Base-by-base conservation (phyloP, 2,888 invertebrate species). In the Lapara coniferarum region DNA sequence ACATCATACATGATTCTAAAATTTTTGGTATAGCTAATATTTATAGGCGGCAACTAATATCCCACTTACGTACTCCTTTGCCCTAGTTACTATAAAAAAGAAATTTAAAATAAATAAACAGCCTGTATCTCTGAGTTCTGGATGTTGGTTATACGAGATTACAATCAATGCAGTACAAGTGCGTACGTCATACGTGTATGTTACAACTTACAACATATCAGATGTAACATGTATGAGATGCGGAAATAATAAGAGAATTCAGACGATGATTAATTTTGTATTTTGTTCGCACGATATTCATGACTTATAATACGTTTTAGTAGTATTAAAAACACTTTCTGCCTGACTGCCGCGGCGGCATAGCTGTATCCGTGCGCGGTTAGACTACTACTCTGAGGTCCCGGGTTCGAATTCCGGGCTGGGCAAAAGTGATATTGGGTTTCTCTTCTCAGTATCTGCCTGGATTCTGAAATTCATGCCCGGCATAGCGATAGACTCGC, bases 181-280 rank as follows among this genome's bases (percentile, higher is more conserved):
- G 49, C 49, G 49, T 49, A 19, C 13, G 49, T 49, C 49, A 19
- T 49, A 19, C 13, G 49, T 25, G 49, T 46, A 19, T 63, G 63
- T 63, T 63, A 49, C 19, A 49, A 63, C 46, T 49, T 63, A 49
- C 19, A 49, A 63, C 46, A 63, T 63, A 63, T 63, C 63, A 63
- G 63, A 63, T 63, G 63, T 49, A 63, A 63, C 63, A 46, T 63
- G 63, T 19, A 49, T 13, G 63, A 46, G 63, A 63, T 16, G 19
- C 63, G 63, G 63, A 63, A 63, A 63, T 49, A 49, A 63, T 63
- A 46, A 46, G 46, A 14, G 46, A 63, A 63, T 59, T 59, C 59
- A 46, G 16, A 59, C 46, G 19, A 49, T 46, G 63, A 46, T 6
- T n/a, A n/a, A n/a, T 46, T 63, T 19, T 63, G 46, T 19, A 49